A percentile compares a stretch with the other conserved stretches of the same genome.
Evolutionary conservation across 2,888 invertebrate genomes (phyloP).

Genomic region (Lymantria dispar): DNA sequence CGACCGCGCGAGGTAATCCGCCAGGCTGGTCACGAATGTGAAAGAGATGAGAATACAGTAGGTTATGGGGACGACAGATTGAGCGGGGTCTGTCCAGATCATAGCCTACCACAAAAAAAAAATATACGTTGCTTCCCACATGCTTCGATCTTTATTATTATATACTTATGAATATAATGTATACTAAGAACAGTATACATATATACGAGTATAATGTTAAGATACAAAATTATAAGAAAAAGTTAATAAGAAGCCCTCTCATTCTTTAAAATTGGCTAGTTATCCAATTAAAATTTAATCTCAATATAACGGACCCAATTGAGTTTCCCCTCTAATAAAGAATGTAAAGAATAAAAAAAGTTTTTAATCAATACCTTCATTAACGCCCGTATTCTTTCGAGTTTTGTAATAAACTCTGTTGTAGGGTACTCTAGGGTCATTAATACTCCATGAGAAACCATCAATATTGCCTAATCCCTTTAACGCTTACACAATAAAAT

Average conservation of each 20-base stretch:
- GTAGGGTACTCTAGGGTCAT: conserved; percentile 21
- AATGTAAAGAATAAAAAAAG: conserved; percentile 1
- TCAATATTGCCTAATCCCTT: conserved; percentile 41
- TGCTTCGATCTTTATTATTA: too few species aligned
- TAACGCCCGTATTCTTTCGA: conserved; percentile 11
- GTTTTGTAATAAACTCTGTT: conserved; percentile 25
- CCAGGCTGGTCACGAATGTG: too few species aligned
- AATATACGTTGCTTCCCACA: too few species aligned
- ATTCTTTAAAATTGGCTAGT: not conserved
- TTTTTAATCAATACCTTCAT: conserved; percentile 14
- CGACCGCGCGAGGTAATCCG: too few species aligned
- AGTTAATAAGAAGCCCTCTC: not conserved
- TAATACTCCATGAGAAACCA: conserved; percentile 29
- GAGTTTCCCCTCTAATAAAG: not conserved
- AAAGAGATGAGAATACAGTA: too few species aligned
- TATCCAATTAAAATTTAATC: conserved; percentile 1
- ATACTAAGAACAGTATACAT: too few species aligned
- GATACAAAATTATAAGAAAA: not conserved
- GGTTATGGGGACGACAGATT: too few species aligned
- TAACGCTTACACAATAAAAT: conserved; percentile 39
- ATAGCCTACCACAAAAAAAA: too few species aligned
- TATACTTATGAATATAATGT: too few species aligned
- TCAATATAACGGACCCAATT: not conserved
- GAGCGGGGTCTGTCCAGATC: too few species aligned
- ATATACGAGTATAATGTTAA: too few species aligned